Evolutionary conservation across 2,797 vertebrate species (phyloP).

Genomic region (Hephaestus fuliginosus): DNA sequence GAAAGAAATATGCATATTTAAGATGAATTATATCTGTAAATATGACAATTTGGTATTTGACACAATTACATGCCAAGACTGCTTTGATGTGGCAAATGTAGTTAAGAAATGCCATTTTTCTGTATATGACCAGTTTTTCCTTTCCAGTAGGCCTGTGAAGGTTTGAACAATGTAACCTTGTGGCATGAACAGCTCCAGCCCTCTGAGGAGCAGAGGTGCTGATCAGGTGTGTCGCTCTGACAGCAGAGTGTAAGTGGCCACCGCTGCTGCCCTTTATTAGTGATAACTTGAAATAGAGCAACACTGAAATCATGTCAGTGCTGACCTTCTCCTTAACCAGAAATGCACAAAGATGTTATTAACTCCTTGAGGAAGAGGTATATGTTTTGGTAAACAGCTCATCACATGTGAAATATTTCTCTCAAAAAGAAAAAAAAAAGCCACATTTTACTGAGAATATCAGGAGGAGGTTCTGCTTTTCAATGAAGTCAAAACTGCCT

Average conservation of each 20-base stretch:
- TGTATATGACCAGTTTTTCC: constrained; percentile 6
- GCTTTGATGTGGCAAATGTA: not conserved
- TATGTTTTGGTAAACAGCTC: constrained; percentile 14
- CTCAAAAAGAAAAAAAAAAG: constrained; percentile 37
- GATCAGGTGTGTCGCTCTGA: constrained; percentile 56
- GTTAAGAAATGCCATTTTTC: not conserved
- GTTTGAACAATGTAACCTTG: constrained; percentile 30
- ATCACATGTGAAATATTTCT: constrained; percentile 42
- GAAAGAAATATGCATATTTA: not conserved
- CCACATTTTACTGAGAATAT: constrained; percentile 26
- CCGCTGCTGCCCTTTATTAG: constrained; percentile 60
- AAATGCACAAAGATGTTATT: constrained; percentile 59
- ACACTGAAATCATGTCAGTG: constrained; percentile 48
- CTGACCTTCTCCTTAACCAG: constrained; percentile 73
- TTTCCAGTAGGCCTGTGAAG: constrained; percentile 7
- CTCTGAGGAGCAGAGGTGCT: constrained; percentile 37
- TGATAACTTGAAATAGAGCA: constrained; percentile 59
- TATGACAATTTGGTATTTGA: not conserved
- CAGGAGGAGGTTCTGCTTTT: constrained; percentile 24
- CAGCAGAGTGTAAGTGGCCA: constrained; percentile 39
- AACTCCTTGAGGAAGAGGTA: constrained; percentile 55
- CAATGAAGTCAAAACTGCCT: constrained; percentile 30
- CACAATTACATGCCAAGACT: not conserved
- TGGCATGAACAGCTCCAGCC: constrained; percentile 4
- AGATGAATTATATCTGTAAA: not conserved